Evolutionary conservation across 2,113 vertebrate genomes (phyloP).

Genomic region (Alethe diademata): DNA sequence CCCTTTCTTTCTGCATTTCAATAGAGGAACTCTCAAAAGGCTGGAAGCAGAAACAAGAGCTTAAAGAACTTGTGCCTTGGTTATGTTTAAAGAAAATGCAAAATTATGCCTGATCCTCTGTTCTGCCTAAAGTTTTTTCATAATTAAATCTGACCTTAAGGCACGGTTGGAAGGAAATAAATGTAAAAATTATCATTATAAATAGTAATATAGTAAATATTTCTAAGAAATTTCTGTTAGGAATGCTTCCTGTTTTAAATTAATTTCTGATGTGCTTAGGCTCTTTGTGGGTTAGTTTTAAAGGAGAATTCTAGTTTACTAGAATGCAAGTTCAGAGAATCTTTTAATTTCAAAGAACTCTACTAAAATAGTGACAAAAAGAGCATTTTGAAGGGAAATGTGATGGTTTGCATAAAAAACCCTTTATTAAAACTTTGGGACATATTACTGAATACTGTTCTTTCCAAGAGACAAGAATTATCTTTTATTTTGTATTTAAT

Average conservation of each 20-base stretch:
- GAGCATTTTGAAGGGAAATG: background rate
- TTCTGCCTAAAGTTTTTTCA: background rate
- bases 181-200: background rate
- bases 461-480: background rate
- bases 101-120: background rate
- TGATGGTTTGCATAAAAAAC: background rate
- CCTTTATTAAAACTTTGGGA: background rate
- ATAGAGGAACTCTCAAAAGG: constrained; percentile 1
- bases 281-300: background rate
- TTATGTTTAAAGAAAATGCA: background rate
- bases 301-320: background rate
- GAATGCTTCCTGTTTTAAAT: background rate
- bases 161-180: background rate
- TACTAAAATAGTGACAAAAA: background rate
- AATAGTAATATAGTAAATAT: background rate
- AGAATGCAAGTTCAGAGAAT: background rate
- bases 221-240: background rate
- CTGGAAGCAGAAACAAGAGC: background rate
- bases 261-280: background rate
- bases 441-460: background rate
- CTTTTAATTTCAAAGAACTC: background rate
- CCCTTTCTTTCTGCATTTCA: background rate
- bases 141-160: background rate
- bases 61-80: background rate
- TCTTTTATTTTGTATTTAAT: background rate